A percentile compares a stretch with the other conserved stretches of the same genome.
Conservation (phyloP, 2,888 invertebrate genomes). For the Embidobia sp. region DNA sequence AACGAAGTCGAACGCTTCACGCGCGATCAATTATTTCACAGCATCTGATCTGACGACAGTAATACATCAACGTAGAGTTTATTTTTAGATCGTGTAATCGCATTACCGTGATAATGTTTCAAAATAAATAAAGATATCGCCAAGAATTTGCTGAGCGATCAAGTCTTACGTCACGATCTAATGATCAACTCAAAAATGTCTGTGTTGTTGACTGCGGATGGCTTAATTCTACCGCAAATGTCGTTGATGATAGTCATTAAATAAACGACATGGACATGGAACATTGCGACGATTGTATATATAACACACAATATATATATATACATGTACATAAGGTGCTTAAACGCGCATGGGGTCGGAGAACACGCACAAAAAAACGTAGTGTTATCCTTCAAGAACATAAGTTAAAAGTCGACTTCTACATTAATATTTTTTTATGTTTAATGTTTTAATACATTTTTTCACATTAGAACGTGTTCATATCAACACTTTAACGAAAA, state of each 20-base stretch:
- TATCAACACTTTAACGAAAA: too few species aligned
- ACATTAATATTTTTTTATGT: too few species aligned
- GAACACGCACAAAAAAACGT: constrained; percentile 59
- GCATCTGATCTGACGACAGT: constrained; percentile 59
- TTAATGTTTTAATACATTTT: too few species aligned
- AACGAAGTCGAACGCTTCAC: constrained; percentile 29
- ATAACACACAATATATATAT: constrained; percentile 58
- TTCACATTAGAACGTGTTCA: too few species aligned
- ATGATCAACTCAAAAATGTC: constrained; percentile 63
- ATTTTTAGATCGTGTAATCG: constrained; percentile 59
- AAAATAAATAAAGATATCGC: constrained; percentile 1
- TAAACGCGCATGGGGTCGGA: constrained; percentile 64
- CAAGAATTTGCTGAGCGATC: neutral
- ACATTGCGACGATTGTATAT: constrained; percentile 64
- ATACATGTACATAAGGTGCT: constrained; percentile 64
- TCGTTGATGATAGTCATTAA: constrained; percentile 62
- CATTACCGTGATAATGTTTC: neutral
- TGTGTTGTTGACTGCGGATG: constrained; percentile 66
- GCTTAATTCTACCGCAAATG: constrained; percentile 63
- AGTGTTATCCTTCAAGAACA: constrained; percentile 57
- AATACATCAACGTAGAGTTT: constrained; percentile 52
- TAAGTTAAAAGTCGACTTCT: too few species aligned
- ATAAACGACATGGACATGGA: constrained; percentile 60
- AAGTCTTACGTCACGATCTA: constrained; percentile 55
- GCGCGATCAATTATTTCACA: constrained; percentile 21